Evolutionary conservation across 2,888 invertebrate species (phyloP).

Genomic region (Panzeria rudis): DNA sequence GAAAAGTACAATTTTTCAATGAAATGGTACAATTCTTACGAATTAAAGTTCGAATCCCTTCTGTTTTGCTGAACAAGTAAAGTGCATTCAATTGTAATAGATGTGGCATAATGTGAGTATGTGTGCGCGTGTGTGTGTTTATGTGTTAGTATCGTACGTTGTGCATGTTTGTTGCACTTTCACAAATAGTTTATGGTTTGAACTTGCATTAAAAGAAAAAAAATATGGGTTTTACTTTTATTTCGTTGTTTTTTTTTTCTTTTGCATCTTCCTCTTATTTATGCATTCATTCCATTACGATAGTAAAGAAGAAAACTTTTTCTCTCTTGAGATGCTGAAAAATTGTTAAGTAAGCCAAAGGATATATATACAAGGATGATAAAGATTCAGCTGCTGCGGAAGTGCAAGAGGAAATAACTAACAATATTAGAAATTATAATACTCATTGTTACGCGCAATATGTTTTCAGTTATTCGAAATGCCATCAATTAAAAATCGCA

Average conservation of each 20-base stretch:
- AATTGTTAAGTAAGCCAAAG: constrained; percentile 58
- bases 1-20: constrained; percentile 45
- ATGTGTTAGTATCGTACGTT: constrained; percentile 8
- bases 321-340: constrained; percentile 42
- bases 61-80: constrained; percentile 10
- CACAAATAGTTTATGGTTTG: constrained; percentile 68
- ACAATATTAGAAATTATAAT: constrained; percentile 64
- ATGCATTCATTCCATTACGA: constrained; percentile 57
- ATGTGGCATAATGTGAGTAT: constrained; percentile 17
- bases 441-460: constrained; percentile 70
- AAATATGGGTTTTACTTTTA: constrained; percentile 20
- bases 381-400: constrained; percentile 34
- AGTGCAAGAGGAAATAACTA: constrained; percentile 19
- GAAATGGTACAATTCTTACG: constrained; percentile 18
- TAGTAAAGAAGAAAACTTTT: constrained; percentile 53
- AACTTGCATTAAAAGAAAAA: constrained; percentile 63
- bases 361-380: constrained; percentile 19
- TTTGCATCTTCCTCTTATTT: not conserved
- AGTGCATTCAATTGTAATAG: constrained; percentile 32
- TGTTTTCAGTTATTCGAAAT: constrained; percentile 67
- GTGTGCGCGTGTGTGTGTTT: constrained; percentile 2
- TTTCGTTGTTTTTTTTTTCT: not conserved
- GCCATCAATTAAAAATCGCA: constrained; percentile 71
- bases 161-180: constrained; percentile 47
- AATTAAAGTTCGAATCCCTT: not conserved